A percentile compares a stretch with the other conserved stretches of the same genome.
Evolutionary conservation across 2,888 invertebrate genomes (phyloP).

Genomic region (Galeopsomyia nigrocyanea): DNA sequence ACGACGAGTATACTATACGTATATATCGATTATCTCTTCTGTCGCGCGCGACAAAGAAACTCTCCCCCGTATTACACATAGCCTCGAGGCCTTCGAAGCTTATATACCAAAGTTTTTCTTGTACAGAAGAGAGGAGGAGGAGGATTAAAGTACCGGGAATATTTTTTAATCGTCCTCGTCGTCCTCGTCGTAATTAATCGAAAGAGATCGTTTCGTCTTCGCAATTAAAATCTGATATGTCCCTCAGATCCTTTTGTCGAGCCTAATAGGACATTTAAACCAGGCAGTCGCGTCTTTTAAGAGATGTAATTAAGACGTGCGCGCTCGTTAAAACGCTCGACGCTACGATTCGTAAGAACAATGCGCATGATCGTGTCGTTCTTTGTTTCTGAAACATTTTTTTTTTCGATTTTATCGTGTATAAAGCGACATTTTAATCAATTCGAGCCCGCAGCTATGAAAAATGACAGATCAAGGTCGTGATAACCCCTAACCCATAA

Average conservation of each 20-base stretch:
- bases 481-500: too few species aligned
- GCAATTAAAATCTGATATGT: slow-evolving; percentile 61
- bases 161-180: slow-evolving; percentile 30
- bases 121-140: not conserved
- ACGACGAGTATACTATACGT: too few species aligned
- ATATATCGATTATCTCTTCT: too few species aligned
- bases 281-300: slow-evolving; percentile 53
- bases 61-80: too few species aligned
- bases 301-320: slow-evolving; percentile 59
- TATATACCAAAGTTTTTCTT: slow-evolving; percentile 20
- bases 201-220: slow-evolving; percentile 32
- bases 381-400: too few species aligned
- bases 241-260: slow-evolving; percentile 55
- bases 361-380: too few species aligned
- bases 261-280: slow-evolving; percentile 60
- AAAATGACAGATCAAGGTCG: too few species aligned
- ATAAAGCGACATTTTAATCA: too few species aligned
- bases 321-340: slow-evolving; percentile 51
- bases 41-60: too few species aligned
- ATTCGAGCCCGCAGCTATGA: too few species aligned
- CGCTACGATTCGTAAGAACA: slow-evolving; percentile 56
- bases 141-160: slow-evolving; percentile 41
- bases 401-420: too few species aligned
- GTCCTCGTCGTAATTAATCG: slow-evolving; percentile 35
- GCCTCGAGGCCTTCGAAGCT: too few species aligned